Percentiles rank a stretch among this genome's conserved stretches.
phyloP scores from a whole-genome alignment of 2,113 vertebrate species.

The Actenoides hombroni region DNA sequence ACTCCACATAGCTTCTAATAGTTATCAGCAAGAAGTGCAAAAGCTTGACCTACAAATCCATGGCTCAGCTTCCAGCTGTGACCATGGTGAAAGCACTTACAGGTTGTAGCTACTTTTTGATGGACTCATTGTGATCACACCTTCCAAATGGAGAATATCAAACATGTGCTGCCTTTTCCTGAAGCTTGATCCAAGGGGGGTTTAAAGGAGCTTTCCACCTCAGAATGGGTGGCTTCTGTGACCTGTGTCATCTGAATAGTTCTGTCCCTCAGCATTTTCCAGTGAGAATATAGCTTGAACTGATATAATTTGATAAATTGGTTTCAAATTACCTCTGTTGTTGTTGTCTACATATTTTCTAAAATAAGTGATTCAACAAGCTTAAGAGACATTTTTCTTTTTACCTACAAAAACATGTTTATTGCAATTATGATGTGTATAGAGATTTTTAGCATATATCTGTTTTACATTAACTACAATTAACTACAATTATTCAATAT shows the following conservation, averaged over 20 bases:
- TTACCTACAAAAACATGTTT: not conserved
- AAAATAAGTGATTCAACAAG: not conserved
- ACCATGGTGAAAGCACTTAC: not conserved
- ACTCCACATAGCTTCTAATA: not conserved
- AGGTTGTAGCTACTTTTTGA: not conserved
- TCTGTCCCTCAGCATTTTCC: not conserved
- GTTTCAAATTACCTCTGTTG: not conserved
- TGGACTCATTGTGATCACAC: not conserved
- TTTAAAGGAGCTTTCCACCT: not conserved
- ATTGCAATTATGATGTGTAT: not conserved
- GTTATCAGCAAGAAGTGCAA: not conserved
- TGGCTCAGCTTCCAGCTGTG: slow-evolving; percentile 18
- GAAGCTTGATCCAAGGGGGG: not conserved
- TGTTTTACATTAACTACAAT: not conserved
- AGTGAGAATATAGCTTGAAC: not conserved
- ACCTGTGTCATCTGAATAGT: not conserved
- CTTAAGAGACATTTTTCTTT: not conserved
- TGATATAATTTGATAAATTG: not conserved
- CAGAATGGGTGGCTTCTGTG: not conserved
- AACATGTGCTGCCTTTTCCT: not conserved
- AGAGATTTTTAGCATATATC: not conserved
- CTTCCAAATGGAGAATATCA: not conserved
- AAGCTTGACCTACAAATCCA: slow-evolving; percentile 1
- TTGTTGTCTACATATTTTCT: not conserved
- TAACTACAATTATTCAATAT: not conserved